Base-by-base conservation (phyloP, 2,797 vertebrate genomes). In the Semotilus atromaculatus region DNA sequence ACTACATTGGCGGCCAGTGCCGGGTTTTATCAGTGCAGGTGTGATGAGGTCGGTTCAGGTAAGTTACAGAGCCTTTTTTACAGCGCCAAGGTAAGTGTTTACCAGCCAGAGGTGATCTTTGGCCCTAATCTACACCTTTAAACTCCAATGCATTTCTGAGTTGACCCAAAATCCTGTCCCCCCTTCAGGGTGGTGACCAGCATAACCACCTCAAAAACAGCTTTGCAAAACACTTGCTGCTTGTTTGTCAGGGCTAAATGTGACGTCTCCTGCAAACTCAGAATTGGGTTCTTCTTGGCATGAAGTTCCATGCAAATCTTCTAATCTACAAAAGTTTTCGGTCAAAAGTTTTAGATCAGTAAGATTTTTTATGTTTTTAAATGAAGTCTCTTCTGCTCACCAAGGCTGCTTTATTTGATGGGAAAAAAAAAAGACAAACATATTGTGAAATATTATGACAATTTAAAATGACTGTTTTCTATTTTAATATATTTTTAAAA, bases 51-150 rank as follows among this genome's bases (percentile, higher is more conserved):
- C 8, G 23, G 67, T 72, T 70, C 38, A 31, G 76, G 38, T 29
- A 45, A 62, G 38, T 31, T 13, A 45, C 10, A 51, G 26, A 31
- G 71, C 8, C 29, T 29, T 36, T 19, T 43, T 40, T 40, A 64
- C 38, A 64, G 9, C 5, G 9, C 76, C 38, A 8, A 66, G 58
- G 16, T 43, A 45, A 64, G 76, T 66, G 16, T 34, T 79, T 29
- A 48, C 40, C 38, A 64, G 76, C 18, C 0, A 3, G 36, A 43
- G 9, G 55, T 29, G 75, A 38, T 29, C 9, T 38, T 3, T 29
- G 9, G 66, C 13, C 34, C 23, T 81, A 70, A 70, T 70, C 79
- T 38, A 60, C 55, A 58, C 34, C 74, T 77, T 58, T 43, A 11
- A 62, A 62, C 75, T 62, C n/a, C 36, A n/a, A 40, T 58, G 36